phyloP scores from a whole-genome alignment of 2,113 vertebrate genomes.

The Toxotes jaculatrix region DNA sequence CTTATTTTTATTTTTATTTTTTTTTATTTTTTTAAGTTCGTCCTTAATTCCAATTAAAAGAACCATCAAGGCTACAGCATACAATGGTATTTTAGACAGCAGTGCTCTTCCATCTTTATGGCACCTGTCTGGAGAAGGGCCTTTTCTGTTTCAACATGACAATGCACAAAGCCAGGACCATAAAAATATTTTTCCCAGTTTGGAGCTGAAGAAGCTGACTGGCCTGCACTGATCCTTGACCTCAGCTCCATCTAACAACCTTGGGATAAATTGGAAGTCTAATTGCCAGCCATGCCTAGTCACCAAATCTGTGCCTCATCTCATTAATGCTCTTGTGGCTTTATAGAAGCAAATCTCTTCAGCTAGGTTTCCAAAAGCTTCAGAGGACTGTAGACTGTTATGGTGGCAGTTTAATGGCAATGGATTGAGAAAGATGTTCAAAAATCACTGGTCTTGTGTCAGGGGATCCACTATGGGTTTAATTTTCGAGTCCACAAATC shows the following conservation, averaged over 20 bases:
- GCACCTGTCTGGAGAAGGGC: background rate
- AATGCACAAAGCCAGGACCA: background rate
- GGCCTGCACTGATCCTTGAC: background rate
- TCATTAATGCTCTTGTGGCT: slow-evolving; percentile 6
- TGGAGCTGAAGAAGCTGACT: background rate
- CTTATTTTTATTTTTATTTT: too few relatives aligned
- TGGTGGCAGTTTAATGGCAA: background rate
- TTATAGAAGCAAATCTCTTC: slow-evolving; percentile 7
- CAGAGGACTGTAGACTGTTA: background rate
- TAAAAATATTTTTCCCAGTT: background rate
- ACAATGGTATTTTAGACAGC: too few relatives aligned
- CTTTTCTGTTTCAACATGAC: background rate
- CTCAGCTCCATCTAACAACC: background rate
- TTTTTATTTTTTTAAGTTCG: too few relatives aligned
- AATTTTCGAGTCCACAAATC: background rate
- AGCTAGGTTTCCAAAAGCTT: slow-evolving; percentile 1
- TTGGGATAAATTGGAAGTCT: slow-evolving; percentile 3
- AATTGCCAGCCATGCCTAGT: background rate
- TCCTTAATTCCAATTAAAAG: too few relatives aligned
- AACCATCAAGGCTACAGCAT: too few relatives aligned
- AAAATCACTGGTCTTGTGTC: background rate
- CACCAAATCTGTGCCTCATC: background rate
- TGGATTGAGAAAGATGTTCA: background rate
- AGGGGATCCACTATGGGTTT: background rate
- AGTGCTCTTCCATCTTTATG: too few relatives aligned